A percentile compares a stretch with the other conserved stretches of the same genome.
phyloP scores from a whole-genome alignment of 2,888 invertebrate species.

The Zaprionus obscuricornis region DNA sequence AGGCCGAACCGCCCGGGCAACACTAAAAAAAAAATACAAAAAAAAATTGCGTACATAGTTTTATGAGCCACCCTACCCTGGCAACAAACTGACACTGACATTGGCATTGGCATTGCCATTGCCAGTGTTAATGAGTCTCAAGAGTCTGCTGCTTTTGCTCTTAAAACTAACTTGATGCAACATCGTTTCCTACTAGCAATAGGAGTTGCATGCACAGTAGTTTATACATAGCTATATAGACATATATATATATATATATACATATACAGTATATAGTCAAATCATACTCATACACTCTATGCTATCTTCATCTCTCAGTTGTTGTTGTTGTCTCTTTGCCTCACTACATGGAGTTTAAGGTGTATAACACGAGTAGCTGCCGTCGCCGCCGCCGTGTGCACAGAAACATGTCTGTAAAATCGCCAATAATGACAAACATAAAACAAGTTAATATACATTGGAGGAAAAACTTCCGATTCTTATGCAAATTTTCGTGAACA shows the following conservation, averaged over 20 bases:
- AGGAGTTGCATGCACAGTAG: no score
- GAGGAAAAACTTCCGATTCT: conserved; percentile 63
- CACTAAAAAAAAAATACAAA: conserved; percentile 41
- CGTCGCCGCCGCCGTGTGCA: conserved; percentile 52
- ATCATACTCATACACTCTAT: background rate
- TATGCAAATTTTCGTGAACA: conserved; percentile 64
- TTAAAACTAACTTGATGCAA: conserved; percentile 29
- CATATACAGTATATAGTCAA: no score
- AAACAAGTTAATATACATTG: conserved; percentile 78
- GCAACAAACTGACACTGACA: background rate
- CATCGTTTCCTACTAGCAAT: conserved; percentile 4
- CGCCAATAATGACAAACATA: conserved; percentile 78
- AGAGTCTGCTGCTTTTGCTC: conserved; percentile 21
- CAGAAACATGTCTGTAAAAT: conserved; percentile 72
- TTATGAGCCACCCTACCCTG: conserved; percentile 50
- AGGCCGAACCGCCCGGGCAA: conserved; percentile 39
- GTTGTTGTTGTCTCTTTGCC: no score
- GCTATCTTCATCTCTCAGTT: conserved; percentile 12
- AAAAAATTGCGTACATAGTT: conserved; percentile 59
- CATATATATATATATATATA: no score
- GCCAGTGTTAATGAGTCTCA: conserved; percentile 52
- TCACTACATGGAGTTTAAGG: background rate
- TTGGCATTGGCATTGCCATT: conserved; percentile 3
- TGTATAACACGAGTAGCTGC: background rate
- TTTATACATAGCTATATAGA: no score